Base-by-base conservation (phyloP, 2,888 invertebrate species). In the Yponomeuta plumbellus region DNA sequence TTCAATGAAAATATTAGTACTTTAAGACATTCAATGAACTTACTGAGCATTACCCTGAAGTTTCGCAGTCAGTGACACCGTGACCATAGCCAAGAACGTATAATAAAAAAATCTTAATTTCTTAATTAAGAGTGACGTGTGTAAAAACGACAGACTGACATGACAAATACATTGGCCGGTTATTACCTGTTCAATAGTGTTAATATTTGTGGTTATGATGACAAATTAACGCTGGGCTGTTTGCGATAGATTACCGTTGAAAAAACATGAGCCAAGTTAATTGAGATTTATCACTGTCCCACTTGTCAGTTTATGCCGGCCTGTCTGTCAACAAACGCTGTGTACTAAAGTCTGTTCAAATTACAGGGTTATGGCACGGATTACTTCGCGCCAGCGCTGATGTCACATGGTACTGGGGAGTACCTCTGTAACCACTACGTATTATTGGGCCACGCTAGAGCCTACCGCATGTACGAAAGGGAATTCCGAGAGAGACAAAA, bases 381-480 rank as follows among this genome's bases (percentile, higher is more conserved):
- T 65, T 87, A 81, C 65, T 92, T 93, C 79, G 93, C 92, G 0
- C 94, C 94, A 5, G 91, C 91, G 17, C 66, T 92, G 52, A 72
- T 74, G 21, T 81, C 85, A 2, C 74, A 88, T 61, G 93, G 93
- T 6, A 74, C 92, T 21, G 93, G 91, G 0, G 92, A 92, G 65
- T 95, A 95, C 78, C 76, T 92, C 64, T 94, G 94, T 69, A 85
- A 87, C 0, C 94, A 95, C 75, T 93, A 94, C 73, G 81, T 93
- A 66, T 78, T 96, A 22, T 81, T 93, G 68, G 93, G 94, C 0
- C 95, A 96, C 77, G 94, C 94, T 0, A 89, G 87, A 66, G 93
- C 91, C 1, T 96, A 94, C 75, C 89, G 91, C 64, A 76, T 94
- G 57, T 95, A 95, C 75, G 84, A 94, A 66, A 80, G 87, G 58